These are phyloP conservation scores for Athalia circularis DNA, from an alignment of 2,888 invertebrate genomes.

Conservation along the genomic window DNA sequence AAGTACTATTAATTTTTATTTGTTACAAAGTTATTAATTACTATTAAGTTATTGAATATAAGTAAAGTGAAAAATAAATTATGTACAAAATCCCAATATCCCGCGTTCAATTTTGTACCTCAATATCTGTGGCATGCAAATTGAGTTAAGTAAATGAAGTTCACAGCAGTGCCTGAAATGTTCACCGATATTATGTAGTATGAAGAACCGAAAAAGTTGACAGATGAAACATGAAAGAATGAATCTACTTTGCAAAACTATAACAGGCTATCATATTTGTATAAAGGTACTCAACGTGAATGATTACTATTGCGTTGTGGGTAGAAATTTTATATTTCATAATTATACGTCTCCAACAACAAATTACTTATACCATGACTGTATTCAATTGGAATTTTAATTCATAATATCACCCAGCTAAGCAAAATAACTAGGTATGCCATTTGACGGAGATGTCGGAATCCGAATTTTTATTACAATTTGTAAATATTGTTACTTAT, in stretches of 20 bases:
- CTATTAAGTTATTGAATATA: constrained; percentile 33
- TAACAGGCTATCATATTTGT: too few species aligned
- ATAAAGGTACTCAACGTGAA: too few species aligned
- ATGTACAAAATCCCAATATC: constrained; percentile 11
- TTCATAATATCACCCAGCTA: constrained; percentile 15
- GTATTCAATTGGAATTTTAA: constrained; percentile 25
- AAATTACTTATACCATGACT: constrained; percentile 33
- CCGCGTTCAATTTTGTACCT: constrained; percentile 24
- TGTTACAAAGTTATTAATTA: constrained; percentile 35
- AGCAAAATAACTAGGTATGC: constrained; percentile 12
- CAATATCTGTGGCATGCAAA: too few species aligned
- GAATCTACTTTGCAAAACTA: too few species aligned
- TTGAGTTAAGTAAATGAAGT: too few species aligned
- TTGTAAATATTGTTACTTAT: constrained; percentile 22
- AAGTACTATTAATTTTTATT: constrained; percentile 33
- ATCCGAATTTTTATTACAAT: background rate
- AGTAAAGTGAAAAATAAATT: constrained; percentile 35
- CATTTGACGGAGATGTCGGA: background rate
- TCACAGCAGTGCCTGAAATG: too few species aligned
- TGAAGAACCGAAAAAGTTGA: too few species aligned
- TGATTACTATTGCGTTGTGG: background rate
- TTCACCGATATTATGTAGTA: too few species aligned
- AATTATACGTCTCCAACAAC: constrained; percentile 16
- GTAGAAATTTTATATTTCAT: constrained; percentile 43
- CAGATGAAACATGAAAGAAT: too few species aligned